Evolutionary conservation across 2,797 vertebrate species (phyloP), one percentile per base, ranked within the genome.

Genomic region (Myotis planiceps): DNA sequence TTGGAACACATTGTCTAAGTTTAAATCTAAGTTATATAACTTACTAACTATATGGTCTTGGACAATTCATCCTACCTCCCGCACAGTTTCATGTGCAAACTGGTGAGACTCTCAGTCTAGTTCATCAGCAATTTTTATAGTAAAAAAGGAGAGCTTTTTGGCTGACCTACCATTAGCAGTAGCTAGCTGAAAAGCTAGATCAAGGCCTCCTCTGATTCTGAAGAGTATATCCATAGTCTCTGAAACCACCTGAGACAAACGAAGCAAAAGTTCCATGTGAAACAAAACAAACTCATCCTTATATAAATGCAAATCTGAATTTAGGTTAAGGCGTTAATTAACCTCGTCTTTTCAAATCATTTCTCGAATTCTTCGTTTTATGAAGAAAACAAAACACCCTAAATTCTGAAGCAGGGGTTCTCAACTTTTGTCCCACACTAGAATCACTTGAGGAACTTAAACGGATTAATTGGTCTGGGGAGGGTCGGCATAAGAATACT

Each of bases 151-250:
- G 29, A 60, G 15, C 5, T 45, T 49, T 86, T 4, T 53, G 47
- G 88, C 0, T 97, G 65, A 98, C 98, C 42, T 98, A 99, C 99
- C 99, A 97, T 99, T 98, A 37, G 98, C 98, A 97, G 97, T 98
- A 79, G 99, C 98, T 90, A 99, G 97, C 49, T 98, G 99, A 98
- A 99, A 99, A 68, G 98, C 99, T 74, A 99, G 98, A 97, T 99
- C 99, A 97, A 99, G 98, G 63, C 98, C 98, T 34, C 99, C 99
- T 98, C 98, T 99, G 65, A 99, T 97, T 95, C 99, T 99, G 95
- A 99, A 98, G 60, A 99, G 97, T 58, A 99, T 96, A 92, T 98
- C 96, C 97, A 98, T 97, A 3, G 98, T 96, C 79, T 99, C 98
- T 39, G 94, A 96, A 92, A 96, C 97, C 75, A 98, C 97, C 98